Conservation (phyloP, 1,140 invertebrate genomes). For the Bathynomus jamesi region DNA sequence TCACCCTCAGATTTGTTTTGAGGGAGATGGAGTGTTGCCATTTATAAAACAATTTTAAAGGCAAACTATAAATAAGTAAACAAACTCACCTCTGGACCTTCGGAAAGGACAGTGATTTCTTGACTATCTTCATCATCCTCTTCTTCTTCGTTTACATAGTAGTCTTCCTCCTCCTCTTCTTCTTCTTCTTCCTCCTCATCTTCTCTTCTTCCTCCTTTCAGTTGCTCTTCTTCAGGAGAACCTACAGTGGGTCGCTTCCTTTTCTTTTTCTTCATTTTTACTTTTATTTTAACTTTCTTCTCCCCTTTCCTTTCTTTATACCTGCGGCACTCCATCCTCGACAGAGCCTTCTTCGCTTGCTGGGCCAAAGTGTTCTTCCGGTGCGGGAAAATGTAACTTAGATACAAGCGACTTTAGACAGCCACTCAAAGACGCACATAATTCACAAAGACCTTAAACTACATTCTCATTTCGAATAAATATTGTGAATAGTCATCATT, state of each 20-base stretch:
- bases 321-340: constrained; percentile 42
- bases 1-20: too few species aligned
- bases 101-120: not conserved
- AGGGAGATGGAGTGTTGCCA: too few species aligned
- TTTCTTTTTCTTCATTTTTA: not conserved
- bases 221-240: not conserved
- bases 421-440: too few species aligned
- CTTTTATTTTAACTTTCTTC: too few species aligned
- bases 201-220: not conserved
- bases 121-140: not conserved
- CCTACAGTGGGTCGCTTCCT: not conserved
- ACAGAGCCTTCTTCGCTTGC: constrained; percentile 42
- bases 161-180: not conserved
- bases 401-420: too few species aligned
- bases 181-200: not conserved
- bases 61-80: too few species aligned
- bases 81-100: not conserved
- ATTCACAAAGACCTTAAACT: too few species aligned
- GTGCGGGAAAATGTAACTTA: not conserved
- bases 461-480: too few species aligned
- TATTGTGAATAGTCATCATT: too few species aligned
- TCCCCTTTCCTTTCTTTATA: constrained; percentile 36
- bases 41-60: too few species aligned
- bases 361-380: constrained; percentile 40
- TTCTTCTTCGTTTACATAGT: not conserved